Percentiles rank a stretch among this genome's conserved stretches.
Evolutionary conservation across 2,888 invertebrate species (phyloP).

Genomic region (Patella pellucida): DNA sequence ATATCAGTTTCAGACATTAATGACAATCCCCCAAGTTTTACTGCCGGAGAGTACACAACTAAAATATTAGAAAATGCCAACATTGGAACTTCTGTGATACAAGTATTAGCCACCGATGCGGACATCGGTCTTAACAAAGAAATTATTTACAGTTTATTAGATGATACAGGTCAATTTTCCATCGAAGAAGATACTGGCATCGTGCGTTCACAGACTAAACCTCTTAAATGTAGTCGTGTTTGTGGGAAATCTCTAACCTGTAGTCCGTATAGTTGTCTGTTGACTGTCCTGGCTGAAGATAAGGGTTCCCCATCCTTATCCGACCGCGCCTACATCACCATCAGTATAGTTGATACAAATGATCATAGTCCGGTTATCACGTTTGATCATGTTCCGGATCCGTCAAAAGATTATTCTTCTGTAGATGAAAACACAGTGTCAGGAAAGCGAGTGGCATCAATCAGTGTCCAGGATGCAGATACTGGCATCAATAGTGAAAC

Average conservation of each 20-base stretch:
- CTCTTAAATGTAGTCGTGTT: constrained; percentile 42
- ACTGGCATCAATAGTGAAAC: constrained; percentile 93
- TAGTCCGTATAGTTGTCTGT: constrained; percentile 89
- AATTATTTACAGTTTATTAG: constrained; percentile 90
- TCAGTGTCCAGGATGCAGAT: constrained; percentile 92
- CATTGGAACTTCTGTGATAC: constrained; percentile 88
- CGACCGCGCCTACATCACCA: constrained; percentile 73
- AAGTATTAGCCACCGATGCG: constrained; percentile 93
- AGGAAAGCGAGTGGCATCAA: constrained; percentile 92
- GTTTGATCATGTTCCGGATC: constrained; percentile 72
- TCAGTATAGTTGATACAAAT: constrained; percentile 66
- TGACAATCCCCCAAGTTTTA: constrained; percentile 92
- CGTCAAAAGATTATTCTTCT: constrained; percentile 81
- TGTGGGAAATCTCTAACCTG: constrained; percentile 42
- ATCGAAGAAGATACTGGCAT: constrained; percentile 93
- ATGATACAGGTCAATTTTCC: constrained; percentile 82
- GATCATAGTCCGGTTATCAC: constrained; percentile 65
- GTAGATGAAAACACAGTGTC: constrained; percentile 94
- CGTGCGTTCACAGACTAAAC: constrained; percentile 81
- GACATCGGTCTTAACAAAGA: constrained; percentile 89
- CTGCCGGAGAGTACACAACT: constrained; percentile 93
- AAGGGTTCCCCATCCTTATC: constrained; percentile 92
- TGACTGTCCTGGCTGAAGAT: constrained; percentile 93
- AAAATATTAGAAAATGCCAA: constrained; percentile 93
- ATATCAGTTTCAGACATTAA: constrained; percentile 88